phyloP scores from a whole-genome alignment of 2,888 invertebrate species.

The Melinaea menophilus region DNA sequence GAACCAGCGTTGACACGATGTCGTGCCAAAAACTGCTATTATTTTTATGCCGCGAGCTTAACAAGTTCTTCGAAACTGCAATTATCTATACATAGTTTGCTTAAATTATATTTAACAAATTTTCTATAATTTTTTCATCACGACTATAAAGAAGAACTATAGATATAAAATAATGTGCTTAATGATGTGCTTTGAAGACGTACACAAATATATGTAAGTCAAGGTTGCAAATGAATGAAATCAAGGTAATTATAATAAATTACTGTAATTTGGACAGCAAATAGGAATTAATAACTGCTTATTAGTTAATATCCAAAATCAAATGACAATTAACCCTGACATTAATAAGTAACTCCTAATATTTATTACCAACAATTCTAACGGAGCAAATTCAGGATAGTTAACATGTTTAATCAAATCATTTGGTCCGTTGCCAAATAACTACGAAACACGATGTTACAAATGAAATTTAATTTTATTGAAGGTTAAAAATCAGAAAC shows the following conservation, averaged over 20 bases:
- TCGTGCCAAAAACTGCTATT: slow-evolving; percentile 73
- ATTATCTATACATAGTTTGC: slow-evolving; percentile 11
- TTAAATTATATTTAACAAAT: slow-evolving; percentile 7
- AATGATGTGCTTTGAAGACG: too few relatives aligned
- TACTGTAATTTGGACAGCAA: slow-evolving; percentile 19
- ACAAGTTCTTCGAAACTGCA: slow-evolving; percentile 32
- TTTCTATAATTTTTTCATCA: slow-evolving; percentile 10
- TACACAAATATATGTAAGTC: background rate
- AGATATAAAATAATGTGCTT: too few relatives aligned
- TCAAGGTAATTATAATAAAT: slow-evolving; percentile 26
- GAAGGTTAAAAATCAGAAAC: slow-evolving; percentile 15
- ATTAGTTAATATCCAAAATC: slow-evolving; percentile 17
- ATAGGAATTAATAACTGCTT: slow-evolving; percentile 26
- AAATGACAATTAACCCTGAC: slow-evolving; percentile 26
- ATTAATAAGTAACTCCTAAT: slow-evolving; percentile 19
- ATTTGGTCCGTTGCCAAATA: slow-evolving; percentile 13
- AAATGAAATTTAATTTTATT: slow-evolving; percentile 3
- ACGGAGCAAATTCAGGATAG: slow-evolving; percentile 10
- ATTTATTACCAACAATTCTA: slow-evolving; percentile 14
- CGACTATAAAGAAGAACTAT: too few relatives aligned
- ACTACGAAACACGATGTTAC: slow-evolving; percentile 10
- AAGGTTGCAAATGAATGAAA: slow-evolving; percentile 10
- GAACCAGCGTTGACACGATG: slow-evolving; percentile 67
- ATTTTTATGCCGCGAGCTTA: slow-evolving; percentile 62
- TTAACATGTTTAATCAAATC: slow-evolving; percentile 11